These are phyloP conservation scores for Rhynchonycteris naso DNA, from an alignment of 2,797 vertebrate genomes.

Conservation along the genomic window DNA sequence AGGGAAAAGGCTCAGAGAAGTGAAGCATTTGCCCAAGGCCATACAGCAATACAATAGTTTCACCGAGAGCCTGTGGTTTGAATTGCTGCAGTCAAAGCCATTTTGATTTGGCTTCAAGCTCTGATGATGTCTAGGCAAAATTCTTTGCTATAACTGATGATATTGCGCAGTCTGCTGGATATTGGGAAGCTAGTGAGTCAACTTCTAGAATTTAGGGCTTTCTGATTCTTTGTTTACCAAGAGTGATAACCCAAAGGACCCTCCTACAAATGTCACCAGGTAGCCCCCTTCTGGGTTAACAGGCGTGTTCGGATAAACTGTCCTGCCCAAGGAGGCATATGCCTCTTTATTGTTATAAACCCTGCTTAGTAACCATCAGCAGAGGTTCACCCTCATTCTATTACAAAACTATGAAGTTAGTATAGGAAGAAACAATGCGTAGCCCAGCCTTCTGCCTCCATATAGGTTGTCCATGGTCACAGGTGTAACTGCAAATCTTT, in stretches of 20 bases:
- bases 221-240: background rate
- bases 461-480: no score
- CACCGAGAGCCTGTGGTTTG: background rate
- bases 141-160: background rate
- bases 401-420: background rate
- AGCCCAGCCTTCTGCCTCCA: background rate
- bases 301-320: background rate
- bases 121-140: background rate
- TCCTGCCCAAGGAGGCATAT: background rate
- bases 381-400: background rate
- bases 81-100: background rate
- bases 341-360: background rate
- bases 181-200: background rate
- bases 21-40: background rate
- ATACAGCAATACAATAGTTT: background rate
- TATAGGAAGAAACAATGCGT: background rate
- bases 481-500: no score
- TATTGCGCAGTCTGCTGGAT: background rate
- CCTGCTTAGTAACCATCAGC: background rate
- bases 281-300: background rate
- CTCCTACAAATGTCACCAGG: background rate
- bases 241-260: background rate
- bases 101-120: background rate
- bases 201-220: background rate
- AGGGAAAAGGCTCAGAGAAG: background rate